Evolutionary conservation across 2,888 invertebrate species (phyloP).

Genomic region (Drosophila helvetica): DNA sequence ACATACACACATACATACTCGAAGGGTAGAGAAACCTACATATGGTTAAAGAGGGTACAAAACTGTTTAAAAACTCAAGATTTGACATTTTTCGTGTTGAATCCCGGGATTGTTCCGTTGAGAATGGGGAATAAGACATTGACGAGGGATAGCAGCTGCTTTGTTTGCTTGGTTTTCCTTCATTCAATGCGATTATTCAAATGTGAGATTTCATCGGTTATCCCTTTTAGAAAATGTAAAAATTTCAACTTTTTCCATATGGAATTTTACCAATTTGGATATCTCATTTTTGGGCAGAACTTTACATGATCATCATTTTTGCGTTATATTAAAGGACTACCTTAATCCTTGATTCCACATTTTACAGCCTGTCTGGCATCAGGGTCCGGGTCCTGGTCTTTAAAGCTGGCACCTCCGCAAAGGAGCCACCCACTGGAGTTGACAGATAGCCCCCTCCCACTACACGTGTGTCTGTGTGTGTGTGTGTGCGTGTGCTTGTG

Average conservation of each 20-base stretch:
- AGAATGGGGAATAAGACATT: conserved; percentile 8
- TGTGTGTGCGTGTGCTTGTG: too few relatives aligned
- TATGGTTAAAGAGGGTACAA: conserved; percentile 31
- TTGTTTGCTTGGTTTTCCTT: too few relatives aligned
- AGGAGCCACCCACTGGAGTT: conserved; percentile 42
- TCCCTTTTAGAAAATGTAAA: too few relatives aligned
- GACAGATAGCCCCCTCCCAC: conserved; percentile 55
- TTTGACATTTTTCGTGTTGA: conserved; percentile 55
- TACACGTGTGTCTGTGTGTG: background rate
- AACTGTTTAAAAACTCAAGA: conserved; percentile 35
- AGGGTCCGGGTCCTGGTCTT: too few relatives aligned
- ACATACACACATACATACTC: background rate
- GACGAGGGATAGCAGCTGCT: conserved; percentile 21
- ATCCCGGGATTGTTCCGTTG: background rate
- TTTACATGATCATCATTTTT: background rate
- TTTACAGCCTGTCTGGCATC: conserved; percentile 13
- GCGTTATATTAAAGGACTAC: too few relatives aligned
- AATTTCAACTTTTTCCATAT: too few relatives aligned
- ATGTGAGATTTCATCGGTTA: too few relatives aligned
- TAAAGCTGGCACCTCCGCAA: too few relatives aligned
- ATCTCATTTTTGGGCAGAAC: background rate
- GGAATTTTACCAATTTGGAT: background rate
- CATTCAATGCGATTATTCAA: too few relatives aligned
- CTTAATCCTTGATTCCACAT: background rate
- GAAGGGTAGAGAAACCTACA: conserved; percentile 8